A percentile compares a stretch with the other conserved stretches of the same genome.
Evolutionary conservation across 2,888 invertebrate species (phyloP).

Genomic region (Drosophila koepferae): DNA sequence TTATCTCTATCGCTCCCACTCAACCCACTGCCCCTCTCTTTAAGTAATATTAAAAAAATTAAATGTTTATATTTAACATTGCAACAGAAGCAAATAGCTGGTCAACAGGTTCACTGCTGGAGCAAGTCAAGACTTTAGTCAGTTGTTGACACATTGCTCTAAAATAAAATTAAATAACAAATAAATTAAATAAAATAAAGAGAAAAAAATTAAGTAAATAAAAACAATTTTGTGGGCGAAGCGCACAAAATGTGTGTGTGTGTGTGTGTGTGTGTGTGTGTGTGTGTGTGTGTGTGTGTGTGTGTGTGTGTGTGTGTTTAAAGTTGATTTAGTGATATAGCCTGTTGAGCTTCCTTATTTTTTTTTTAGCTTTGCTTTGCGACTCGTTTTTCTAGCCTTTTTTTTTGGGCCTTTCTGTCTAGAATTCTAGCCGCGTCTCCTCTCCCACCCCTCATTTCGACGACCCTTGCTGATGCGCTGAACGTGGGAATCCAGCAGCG

Average conservation of each 20-base stretch:
- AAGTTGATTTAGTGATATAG: slow-evolving; percentile 28
- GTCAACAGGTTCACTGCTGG: neutral
- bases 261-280: no score
- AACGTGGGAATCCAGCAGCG: slow-evolving; percentile 45
- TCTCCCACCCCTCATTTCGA: neutral
- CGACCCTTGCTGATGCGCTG: slow-evolving; percentile 3
- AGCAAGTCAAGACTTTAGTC: slow-evolving; percentile 1
- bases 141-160: slow-evolving; percentile 19
- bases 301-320: slow-evolving; percentile 4
- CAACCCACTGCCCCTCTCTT: neutral
- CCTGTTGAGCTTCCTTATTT: slow-evolving; percentile 15
- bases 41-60: neutral
- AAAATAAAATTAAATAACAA: neutral
- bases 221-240: slow-evolving; percentile 21
- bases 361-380: neutral
- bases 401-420: neutral
- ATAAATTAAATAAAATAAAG: neutral
- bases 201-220: neutral
- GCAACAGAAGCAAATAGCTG: neutral
- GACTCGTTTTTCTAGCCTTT: slow-evolving; percentile 11
- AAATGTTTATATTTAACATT: neutral
- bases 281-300: no score
- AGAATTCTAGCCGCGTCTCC: slow-evolving; percentile 13
- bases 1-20: neutral
- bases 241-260: slow-evolving; percentile 2